Evolutionary conservation across 2,888 invertebrate genomes (phyloP), one percentile per base, ranked within the genome.

Genomic region (Drosophila demipolita): DNA sequence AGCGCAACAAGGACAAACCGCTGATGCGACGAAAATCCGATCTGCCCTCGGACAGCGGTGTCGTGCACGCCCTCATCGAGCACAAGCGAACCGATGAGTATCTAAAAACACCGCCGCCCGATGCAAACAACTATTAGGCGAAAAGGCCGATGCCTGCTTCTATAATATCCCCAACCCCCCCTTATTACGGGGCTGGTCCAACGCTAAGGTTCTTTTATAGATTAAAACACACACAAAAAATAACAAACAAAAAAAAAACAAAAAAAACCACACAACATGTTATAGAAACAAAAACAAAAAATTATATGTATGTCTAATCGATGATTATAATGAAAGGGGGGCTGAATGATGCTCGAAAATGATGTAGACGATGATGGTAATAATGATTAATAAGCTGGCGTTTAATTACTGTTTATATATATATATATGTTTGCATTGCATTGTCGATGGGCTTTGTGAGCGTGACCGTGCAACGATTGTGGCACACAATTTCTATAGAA

Each of bases 11-110:
- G 94, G 97, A 95, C 93, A 97, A 97, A 94, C 98, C 98, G 61
- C 94, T 99, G 84, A 95, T 99, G 80, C 96, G 98, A 93, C 96
- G 98, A 94, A 99, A 99, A 94, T 98, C 98, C 20, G 98, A 99
- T 93, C 94, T 99, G 92, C 99, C 99, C 54, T 97, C 98, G 91
- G 99, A 99, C 94, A 95, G 97, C 87, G 96, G 96, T 93, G 98
- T 98, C 63, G 96, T 98, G 90, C 97, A 96, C 93, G 98, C 98
- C 79, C 95, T 99, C 86, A 97, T 96, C 93, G 97, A 97, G 93
- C 98, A 99, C 94, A 97, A 97, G 94, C 95, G 99, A 91, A 96
- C 97, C 85, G 98, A 98, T 94, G 97, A 98, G 91, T 98, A 95
- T 95, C 96, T 98, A 89, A 94, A 96, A 83, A 96, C 97, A 73